phyloP scores from a whole-genome alignment of 2,888 invertebrate species.

The Drosophila anomalata region DNA sequence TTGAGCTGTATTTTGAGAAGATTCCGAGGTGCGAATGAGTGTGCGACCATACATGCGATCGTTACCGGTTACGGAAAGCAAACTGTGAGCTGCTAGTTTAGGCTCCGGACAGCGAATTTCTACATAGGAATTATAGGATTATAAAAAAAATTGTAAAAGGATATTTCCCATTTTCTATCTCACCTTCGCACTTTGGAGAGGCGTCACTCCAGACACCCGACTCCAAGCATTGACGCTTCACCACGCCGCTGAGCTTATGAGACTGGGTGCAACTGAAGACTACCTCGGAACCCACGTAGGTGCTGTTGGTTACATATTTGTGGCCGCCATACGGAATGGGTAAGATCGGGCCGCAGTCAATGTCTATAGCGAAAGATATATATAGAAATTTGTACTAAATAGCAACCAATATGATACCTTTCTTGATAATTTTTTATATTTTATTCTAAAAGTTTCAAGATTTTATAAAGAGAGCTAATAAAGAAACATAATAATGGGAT shows the following conservation, averaged over 20 bases:
- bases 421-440: too few species aligned
- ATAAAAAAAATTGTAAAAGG: not conserved
- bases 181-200: conserved; percentile 92
- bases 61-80: conserved; percentile 94
- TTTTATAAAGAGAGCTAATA: too few species aligned
- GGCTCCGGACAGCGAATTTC: conserved; percentile 96
- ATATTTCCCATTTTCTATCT: not conserved
- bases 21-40: conserved; percentile 90
- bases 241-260: conserved; percentile 91
- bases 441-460: too few species aligned
- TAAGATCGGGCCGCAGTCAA: conserved; percentile 94
- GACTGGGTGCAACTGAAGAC: conserved; percentile 91
- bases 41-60: conserved; percentile 95
- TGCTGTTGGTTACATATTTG: conserved; percentile 90
- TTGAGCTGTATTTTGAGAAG: conserved; percentile 87
- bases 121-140: conserved; percentile 82
- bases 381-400: not conserved
- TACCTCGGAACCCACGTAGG: conserved; percentile 92
- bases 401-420: too few species aligned
- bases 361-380: conserved; percentile 85
- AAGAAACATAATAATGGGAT: too few species aligned
- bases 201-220: conserved; percentile 93
- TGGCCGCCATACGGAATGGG: conserved; percentile 91
- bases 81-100: conserved; percentile 91
- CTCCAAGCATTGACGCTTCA: conserved; percentile 89